Evolutionary conservation across 2,113 vertebrate species (phyloP).

Genomic region (Pelvicachromis taeniatus): DNA sequence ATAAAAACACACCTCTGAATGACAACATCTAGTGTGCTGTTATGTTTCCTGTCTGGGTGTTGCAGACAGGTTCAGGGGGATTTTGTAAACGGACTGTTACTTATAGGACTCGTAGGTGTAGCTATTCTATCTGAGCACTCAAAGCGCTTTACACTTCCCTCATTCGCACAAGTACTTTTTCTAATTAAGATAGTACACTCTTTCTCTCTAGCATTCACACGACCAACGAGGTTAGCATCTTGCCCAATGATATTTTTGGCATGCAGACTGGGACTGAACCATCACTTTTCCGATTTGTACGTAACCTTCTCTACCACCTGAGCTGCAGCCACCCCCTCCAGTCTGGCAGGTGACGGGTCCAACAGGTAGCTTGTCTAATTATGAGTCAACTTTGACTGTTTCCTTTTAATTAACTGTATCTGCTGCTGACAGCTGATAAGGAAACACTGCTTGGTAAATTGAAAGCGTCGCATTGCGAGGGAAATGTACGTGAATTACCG

Average conservation of each 20-base stretch:
- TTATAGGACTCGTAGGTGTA: not conserved
- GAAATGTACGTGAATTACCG: not conserved
- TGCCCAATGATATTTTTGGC: too few species aligned
- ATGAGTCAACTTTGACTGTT: not conserved
- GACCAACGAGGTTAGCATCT: too few species aligned
- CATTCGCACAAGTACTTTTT: not conserved
- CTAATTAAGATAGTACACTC: too few species aligned
- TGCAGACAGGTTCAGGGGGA: not conserved
- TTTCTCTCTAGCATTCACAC: too few species aligned
- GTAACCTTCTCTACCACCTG: not conserved
- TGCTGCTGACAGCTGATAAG: not conserved
- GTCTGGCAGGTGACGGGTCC: not conserved
- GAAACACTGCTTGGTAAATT: not conserved
- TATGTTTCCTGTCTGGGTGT: not conserved
- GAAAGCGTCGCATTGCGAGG: not conserved
- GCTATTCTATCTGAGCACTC: not conserved
- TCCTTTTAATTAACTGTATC: not conserved
- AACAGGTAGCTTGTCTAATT: not conserved
- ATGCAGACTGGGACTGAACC: not conserved
- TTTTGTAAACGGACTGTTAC: not conserved
- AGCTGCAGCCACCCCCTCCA: not conserved
- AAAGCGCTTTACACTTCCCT: not conserved
- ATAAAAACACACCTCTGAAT: not conserved
- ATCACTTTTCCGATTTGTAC: not conserved
- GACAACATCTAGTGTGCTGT: not conserved